Evolutionary conservation across 2,113 vertebrate genomes (phyloP), one percentile per base, ranked within the genome.

Genomic region (Pagrus major): DNA sequence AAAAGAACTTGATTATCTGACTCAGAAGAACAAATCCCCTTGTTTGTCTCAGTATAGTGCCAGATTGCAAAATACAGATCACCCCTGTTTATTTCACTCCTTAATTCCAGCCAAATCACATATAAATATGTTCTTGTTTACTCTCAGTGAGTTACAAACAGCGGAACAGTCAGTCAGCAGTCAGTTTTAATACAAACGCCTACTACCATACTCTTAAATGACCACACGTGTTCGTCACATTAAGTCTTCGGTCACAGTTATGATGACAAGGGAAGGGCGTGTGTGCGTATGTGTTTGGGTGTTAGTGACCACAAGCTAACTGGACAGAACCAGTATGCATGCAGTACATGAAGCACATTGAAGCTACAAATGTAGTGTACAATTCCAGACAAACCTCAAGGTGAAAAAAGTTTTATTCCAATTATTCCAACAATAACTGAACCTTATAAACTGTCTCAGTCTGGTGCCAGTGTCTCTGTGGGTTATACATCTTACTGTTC

Each of bases 391-490:
- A 73, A 73, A 66, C 49, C 33, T 60, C 76, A 3, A 25, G n/a
- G 56, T 52, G 6, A 69, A 37, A 27, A 68, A 71, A 25, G 65
- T 10, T 37, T 0, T 0, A 7, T 65, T 80, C 16, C 16, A 80
- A 82, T 73, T 58, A 70, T 56, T 86, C 39, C 39, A 77, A 31
- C 33, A 66, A 55, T 33, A 23, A 42, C 46, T 0, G 33, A 55
- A 16, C 68, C 65, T 44, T 51, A 56, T 75, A 85, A 85, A 85
- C 23, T 21, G 74, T 69, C 74, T 79, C 63, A 51, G 35, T 80
- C 59, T 76, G 52, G 61, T 77, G 78, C 60, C 81, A 79, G 46
- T 1, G 29, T 65, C 33, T 61, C 41, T 79, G 52, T 77, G 67
- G 59, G 80, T 63, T 33, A 39, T 12, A 71, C 59, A 76, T 72